Percentiles rank a stretch among this genome's conserved stretches.
phyloP scores from a whole-genome alignment of 2,797 vertebrate genomes.

The Epinephelus coioides region DNA sequence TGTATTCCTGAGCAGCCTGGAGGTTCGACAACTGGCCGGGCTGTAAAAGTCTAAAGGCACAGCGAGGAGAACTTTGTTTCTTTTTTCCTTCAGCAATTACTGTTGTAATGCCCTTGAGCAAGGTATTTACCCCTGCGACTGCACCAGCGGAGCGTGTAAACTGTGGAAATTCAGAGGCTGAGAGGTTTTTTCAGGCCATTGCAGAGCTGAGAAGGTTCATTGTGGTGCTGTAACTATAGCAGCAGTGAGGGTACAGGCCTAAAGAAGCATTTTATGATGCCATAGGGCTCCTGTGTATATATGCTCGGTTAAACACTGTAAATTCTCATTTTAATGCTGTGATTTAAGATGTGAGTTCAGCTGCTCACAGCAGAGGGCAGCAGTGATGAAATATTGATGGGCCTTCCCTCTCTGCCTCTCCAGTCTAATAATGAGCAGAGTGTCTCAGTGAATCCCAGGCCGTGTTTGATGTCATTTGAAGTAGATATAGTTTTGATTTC shows the following conservation, averaged over 20 bases:
- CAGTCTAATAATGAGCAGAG: background rate
- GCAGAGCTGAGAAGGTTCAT: conserved; percentile 12
- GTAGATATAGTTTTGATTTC: background rate
- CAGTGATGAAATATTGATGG: conserved; percentile 52
- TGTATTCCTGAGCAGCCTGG: background rate
- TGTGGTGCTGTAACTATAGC: conserved; percentile 30
- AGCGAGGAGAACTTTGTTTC: background rate
- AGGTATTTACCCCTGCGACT: background rate
- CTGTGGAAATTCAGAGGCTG: background rate
- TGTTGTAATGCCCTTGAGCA: conserved; percentile 2
- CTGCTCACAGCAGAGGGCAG: conserved; percentile 74
- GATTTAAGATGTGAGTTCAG: conserved; percentile 49
- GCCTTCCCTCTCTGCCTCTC: background rate
- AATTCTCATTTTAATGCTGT: conserved; percentile 31
- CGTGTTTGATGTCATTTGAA: background rate
- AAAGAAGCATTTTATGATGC: conserved; percentile 56
- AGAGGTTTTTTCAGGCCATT: background rate
- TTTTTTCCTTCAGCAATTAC: background rate
- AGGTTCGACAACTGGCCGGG: conserved; percentile 1
- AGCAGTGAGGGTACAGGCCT: background rate
- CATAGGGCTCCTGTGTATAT: conserved; percentile 5
- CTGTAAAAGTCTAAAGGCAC: background rate
- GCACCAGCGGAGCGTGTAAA: background rate
- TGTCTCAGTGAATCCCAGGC: background rate
- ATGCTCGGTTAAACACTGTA: conserved; percentile 20